Evolutionary conservation across 2,797 vertebrate genomes (phyloP).

Genomic region (Neoniphon sammara): DNA sequence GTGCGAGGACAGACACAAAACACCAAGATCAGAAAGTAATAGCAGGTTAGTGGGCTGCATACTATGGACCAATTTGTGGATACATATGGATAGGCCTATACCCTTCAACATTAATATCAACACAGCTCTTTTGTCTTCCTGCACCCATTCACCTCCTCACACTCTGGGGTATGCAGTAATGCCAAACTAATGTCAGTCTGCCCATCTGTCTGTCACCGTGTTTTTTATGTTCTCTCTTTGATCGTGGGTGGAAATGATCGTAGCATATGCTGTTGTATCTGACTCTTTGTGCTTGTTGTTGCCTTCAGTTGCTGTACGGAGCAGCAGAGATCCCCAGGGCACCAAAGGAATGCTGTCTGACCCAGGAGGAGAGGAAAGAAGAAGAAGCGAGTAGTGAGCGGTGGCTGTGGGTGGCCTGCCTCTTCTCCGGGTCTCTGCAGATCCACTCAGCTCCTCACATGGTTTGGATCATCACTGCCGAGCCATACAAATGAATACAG

Average conservation of each 20-base stretch:
- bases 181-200: slow-evolving; percentile 69
- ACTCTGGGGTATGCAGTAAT: slow-evolving; percentile 55
- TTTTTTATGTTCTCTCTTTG: slow-evolving; percentile 68
- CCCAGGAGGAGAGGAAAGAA: slow-evolving; percentile 68
- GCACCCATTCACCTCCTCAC: slow-evolving; percentile 69
- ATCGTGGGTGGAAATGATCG: slow-evolving; percentile 63
- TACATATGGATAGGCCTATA: background rate
- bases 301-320: slow-evolving; percentile 65
- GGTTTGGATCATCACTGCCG: slow-evolving; percentile 77
- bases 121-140: slow-evolving; percentile 40
- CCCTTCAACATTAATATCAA: slow-evolving; percentile 45
- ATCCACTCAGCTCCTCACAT: slow-evolving; percentile 79
- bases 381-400: slow-evolving; percentile 50
- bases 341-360: slow-evolving; percentile 78
- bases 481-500: slow-evolving; percentile 74
- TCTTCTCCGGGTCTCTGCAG: slow-evolving; percentile 69
- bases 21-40: slow-evolving; percentile 6
- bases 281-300: slow-evolving; percentile 76
- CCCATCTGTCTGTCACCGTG: slow-evolving; percentile 68
- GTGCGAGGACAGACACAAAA: slow-evolving; percentile 23
- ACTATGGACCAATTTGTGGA: slow-evolving; percentile 23
- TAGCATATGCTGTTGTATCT: slow-evolving; percentile 74
- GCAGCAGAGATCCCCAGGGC: slow-evolving; percentile 70
- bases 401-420: slow-evolving; percentile 78
- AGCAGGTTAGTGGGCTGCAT: background rate